A percentile compares a stretch with the other conserved stretches of the same genome.
Conservation (phyloP, 2,113 vertebrate species). For the Eolophus roseicapilla region DNA sequence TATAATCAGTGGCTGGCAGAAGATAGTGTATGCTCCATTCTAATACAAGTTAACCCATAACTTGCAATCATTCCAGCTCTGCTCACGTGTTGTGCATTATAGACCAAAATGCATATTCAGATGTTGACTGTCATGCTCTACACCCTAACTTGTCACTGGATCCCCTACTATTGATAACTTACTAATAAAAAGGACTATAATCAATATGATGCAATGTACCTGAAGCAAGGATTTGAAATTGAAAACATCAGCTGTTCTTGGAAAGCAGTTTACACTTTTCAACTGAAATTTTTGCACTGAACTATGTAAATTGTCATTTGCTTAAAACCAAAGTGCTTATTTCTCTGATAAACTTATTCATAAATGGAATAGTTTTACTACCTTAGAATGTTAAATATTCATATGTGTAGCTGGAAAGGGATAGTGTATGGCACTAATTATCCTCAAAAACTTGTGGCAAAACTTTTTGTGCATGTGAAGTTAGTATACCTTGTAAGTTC, state of each 20-base stretch:
- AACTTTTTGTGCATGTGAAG: not conserved
- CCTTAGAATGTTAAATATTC: not conserved
- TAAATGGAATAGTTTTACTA: not conserved
- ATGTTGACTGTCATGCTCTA: not conserved
- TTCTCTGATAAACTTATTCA: not conserved
- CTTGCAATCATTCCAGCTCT: accelerated
- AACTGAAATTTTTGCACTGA: not conserved
- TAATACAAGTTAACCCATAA: not conserved
- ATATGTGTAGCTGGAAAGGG: not conserved
- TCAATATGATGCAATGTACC: not conserved
- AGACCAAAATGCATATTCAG: not conserved
- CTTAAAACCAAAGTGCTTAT: not conserved
- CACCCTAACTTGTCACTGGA: not conserved
- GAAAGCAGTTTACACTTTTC: not conserved
- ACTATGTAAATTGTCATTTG: not conserved
- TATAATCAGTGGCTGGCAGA: not conserved
- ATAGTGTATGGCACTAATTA: not conserved
- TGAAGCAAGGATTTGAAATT: not conserved
- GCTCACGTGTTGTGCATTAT: not conserved
- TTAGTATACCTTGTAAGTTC: not conserved
- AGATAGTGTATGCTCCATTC: not conserved
- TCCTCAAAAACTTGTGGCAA: not conserved
- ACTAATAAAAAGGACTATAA: not conserved
- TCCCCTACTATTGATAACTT: not conserved
- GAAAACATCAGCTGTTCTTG: not conserved